These are phyloP conservation scores for Coracopsis vasa DNA, from an alignment of 2,113 vertebrate species.

Conservation along the genomic window DNA sequence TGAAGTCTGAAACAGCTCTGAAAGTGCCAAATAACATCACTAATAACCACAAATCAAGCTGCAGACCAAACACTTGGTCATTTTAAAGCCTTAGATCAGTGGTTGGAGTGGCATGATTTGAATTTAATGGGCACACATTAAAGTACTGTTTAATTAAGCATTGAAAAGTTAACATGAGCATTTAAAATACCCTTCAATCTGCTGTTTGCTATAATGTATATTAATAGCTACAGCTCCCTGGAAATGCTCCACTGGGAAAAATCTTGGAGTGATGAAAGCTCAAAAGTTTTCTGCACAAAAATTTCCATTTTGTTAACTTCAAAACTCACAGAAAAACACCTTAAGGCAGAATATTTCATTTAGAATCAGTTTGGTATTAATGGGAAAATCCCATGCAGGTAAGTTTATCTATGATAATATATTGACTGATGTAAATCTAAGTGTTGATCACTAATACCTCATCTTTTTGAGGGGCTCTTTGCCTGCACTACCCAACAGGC, in stretches of 20 bases:
- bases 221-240: not conserved
- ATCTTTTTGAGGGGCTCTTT: not conserved
- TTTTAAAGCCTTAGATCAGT: slow-evolving; percentile 1
- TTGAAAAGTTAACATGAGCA: not conserved
- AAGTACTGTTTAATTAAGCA: slow-evolving; percentile 36
- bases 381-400: not conserved
- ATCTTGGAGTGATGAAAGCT: not conserved
- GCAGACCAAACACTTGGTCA: not conserved
- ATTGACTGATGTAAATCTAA: not conserved
- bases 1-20: not conserved
- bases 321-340: not conserved
- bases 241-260: not conserved
- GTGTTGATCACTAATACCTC: not conserved
- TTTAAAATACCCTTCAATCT: slow-evolving; percentile 10
- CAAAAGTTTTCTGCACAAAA: not conserved
- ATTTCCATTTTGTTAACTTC: not conserved
- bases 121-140: not conserved
- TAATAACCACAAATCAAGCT: not conserved
- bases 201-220: not conserved
- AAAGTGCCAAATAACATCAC: not conserved
- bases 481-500: not conserved
- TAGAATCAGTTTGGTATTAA: not conserved
- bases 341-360: not conserved
- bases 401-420: not conserved
- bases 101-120: not conserved